Base-by-base conservation (phyloP, 2,888 invertebrate species). In the Drosophila infuscata region DNA sequence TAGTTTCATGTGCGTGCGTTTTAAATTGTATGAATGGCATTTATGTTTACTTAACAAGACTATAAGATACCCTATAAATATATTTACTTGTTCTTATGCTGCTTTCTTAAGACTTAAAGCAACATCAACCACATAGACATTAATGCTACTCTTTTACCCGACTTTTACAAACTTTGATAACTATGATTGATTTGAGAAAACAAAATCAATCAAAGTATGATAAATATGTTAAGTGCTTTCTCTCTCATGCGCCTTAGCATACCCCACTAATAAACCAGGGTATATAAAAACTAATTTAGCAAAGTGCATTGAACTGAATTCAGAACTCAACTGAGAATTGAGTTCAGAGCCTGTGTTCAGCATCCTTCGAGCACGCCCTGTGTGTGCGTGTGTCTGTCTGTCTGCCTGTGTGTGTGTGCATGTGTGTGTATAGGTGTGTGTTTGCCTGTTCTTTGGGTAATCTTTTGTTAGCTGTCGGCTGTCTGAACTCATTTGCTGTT, bases 401-500 rank as follows among this genome's bases (percentile, higher is more conserved):
- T n/a, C 0, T 38, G n/a, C 29, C 4, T 29, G 54, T 36, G 15
- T 11, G 58, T 48, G 29, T 29, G 17, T 36, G 36, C 54, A 41
- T 52, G 35, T 67, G 36, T 60, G 49, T 52, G 35, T 67, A 25
- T 12, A 2, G 17, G 49, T 41, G 35, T 67, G 56, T 71, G 46
- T 71, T 29, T 56, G 41, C 56, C 54, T 43, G 70, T 62, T 69
- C 66, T 74, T 68, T 73, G 76, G 74, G 68, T 70, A 79, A 82
- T 78, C 82, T 72, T 81, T 81, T 81, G 80, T 81, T 68, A 70
- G 67, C 64, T 53, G 64, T 52, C 64, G 63, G 58, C 79, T 81
- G 82, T 75, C 80, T 83, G 81, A 80, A 85, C 83, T 84, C 82
- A 86, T 88, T 89, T 83, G 78, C 74, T 88, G 80, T 90, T 86